These are phyloP conservation scores for Bufo bufo DNA, from an alignment of 2,113 vertebrate species.

Conservation along the genomic window DNA sequence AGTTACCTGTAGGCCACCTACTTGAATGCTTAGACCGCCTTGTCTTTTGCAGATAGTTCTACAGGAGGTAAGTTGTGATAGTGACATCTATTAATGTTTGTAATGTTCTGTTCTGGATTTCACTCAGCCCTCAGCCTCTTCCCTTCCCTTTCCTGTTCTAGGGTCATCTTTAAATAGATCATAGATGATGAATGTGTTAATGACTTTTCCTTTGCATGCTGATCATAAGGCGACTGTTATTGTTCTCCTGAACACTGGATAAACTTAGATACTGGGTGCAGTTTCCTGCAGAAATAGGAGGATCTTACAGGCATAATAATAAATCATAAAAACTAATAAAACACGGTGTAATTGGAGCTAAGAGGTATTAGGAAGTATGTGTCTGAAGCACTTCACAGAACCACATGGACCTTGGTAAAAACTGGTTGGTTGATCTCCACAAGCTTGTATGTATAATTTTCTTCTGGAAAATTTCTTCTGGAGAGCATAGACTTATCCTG, in stretches of 20 bases:
- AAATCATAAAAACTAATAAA: conserved; percentile 28
- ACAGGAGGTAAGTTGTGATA: background rate
- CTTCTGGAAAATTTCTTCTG: background rate
- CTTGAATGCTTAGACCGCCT: background rate
- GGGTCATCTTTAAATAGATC: conserved; percentile 39
- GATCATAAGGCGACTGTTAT: conserved; percentile 34
- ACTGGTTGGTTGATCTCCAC: background rate
- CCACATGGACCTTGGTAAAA: background rate
- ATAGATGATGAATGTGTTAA: conserved; percentile 26
- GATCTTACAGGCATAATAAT: conserved; percentile 35
- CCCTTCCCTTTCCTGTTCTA: conserved; percentile 39
- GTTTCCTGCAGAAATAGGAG: conserved; percentile 51
- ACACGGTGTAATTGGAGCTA: background rate
- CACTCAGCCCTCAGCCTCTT: background rate
- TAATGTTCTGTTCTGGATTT: background rate
- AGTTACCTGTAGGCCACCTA: background rate
- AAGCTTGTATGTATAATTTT: background rate
- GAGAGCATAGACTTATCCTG: background rate
- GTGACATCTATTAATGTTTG: background rate
- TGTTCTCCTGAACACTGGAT: conserved; percentile 47
- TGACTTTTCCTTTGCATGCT: conserved; percentile 39
- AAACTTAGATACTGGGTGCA: conserved; percentile 41
- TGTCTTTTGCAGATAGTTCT: background rate
- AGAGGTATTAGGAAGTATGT: background rate
- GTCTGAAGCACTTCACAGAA: background rate